These are phyloP conservation scores for Lycopodina hypogea DNA, from an alignment of 37 sponge, comb jelly and placozoan species.

Conservation along the genomic window DNA sequence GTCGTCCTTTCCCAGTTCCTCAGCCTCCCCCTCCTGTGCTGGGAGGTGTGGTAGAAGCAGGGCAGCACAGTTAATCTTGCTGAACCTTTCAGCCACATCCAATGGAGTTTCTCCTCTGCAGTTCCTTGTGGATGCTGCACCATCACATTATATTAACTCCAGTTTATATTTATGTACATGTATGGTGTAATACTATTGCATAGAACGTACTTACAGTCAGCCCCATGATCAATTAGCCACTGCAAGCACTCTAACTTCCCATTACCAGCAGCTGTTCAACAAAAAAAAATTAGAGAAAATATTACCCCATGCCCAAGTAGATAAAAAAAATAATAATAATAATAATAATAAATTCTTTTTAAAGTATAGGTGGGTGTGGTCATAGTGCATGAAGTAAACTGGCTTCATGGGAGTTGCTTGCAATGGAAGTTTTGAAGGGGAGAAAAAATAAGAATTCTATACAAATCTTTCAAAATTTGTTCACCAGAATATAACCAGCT, in stretches of 20 bases:
- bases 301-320: neutral
- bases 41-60: conserved; percentile 25
- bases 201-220: conserved; percentile 64
- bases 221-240: conserved; percentile 81
- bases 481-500: too few relatives aligned
- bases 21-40: neutral
- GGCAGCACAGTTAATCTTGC: conserved; percentile 40
- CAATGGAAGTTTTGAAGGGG: too few relatives aligned
- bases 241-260: conserved; percentile 67
- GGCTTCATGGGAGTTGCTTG: too few relatives aligned
- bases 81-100: conserved; percentile 66
- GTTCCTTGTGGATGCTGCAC: conserved; percentile 60
- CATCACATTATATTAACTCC: neutral
- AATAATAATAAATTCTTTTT: neutral
- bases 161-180: neutral
- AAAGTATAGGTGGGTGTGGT: neutral
- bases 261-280: conserved; percentile 65
- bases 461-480: too few relatives aligned
- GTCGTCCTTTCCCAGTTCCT: neutral
- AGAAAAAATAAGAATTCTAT: too few relatives aligned
- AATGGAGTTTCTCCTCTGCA: conserved; percentile 65
- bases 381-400: too few relatives aligned
- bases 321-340: neutral
- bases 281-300: neutral
- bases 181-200: neutral